Percentiles rank a stretch among this genome's conserved stretches.
Conservation (phyloP, 2,888 invertebrate genomes). For the Neocrepidodera transversa region DNA sequence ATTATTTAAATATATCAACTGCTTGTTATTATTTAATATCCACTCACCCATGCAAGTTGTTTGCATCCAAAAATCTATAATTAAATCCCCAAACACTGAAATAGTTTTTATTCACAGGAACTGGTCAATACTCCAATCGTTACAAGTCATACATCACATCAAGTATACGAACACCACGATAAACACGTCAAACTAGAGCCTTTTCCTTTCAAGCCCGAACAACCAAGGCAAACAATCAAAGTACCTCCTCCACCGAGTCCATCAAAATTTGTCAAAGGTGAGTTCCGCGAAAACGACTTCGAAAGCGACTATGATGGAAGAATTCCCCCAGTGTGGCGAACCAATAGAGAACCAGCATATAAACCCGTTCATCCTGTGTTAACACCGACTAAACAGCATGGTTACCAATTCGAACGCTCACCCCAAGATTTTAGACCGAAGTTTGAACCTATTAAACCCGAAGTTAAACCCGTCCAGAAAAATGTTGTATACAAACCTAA, state of each 20-base stretch:
- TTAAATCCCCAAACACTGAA: background rate
- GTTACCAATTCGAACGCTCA: slow-evolving; percentile 64
- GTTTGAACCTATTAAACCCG: slow-evolving; percentile 65
- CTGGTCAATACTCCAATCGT: slow-evolving; percentile 63
- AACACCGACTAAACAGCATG: slow-evolving; percentile 62
- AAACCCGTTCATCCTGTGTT: slow-evolving; percentile 66
- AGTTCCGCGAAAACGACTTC: slow-evolving; percentile 74
- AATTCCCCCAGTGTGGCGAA: slow-evolving; percentile 69
- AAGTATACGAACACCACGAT: slow-evolving; percentile 52
- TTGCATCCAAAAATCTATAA: background rate
- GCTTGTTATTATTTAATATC: too few relatives aligned
- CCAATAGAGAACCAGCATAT: slow-evolving; percentile 65
- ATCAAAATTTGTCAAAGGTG: slow-evolving; percentile 70
- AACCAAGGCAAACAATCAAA: slow-evolving; percentile 54
- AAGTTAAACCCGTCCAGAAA: slow-evolving; percentile 58
- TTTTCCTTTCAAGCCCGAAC: slow-evolving; percentile 60
- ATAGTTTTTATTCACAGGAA: slow-evolving; percentile 59
- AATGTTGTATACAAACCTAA: slow-evolving; percentile 64
- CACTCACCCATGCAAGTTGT: background rate
- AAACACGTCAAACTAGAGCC: slow-evolving; percentile 59
- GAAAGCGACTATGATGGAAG: slow-evolving; percentile 75
- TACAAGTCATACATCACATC: slow-evolving; percentile 60
- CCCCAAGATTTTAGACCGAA: slow-evolving; percentile 63
- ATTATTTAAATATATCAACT: too few relatives aligned
- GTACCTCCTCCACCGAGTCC: slow-evolving; percentile 67